These are phyloP conservation scores for Lethocerus indicus DNA, from an alignment of 1,140 invertebrate genomes.

Conservation along the genomic window DNA sequence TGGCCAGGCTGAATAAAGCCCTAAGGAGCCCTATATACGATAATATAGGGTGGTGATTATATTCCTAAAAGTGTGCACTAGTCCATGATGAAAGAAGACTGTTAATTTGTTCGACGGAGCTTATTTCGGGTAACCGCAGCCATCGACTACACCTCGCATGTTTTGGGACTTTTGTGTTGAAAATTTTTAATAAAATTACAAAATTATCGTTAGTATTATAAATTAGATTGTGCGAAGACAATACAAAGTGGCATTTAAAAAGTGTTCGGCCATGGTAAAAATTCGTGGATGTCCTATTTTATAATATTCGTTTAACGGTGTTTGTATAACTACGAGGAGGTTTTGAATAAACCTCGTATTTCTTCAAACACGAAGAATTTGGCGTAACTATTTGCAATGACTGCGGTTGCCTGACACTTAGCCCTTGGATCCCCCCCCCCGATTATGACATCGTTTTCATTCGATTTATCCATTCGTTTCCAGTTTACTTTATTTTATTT, in stretches of 20 bases:
- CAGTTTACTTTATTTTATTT: conserved; percentile 4
- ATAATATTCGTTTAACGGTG: conserved; percentile 4
- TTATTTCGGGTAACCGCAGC: conserved; percentile 3
- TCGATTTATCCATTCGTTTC: conserved; percentile 1
- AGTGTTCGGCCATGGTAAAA: conserved; percentile 10
- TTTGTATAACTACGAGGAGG: neutral
- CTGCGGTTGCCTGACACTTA: neutral
- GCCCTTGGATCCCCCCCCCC: neutral
- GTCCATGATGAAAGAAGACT: conserved; percentile 18
- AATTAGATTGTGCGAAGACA: conserved; percentile 15
- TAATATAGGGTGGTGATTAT: conserved; percentile 11
- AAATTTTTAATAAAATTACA: conserved; percentile 9
- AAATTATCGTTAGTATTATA: conserved; percentile 10
- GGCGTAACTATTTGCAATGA: conserved; percentile 1
- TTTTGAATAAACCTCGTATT: conserved; percentile 3
- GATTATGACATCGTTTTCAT: no score
- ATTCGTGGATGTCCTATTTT: conserved; percentile 11
- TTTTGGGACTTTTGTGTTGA: conserved; percentile 13
- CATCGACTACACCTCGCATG: conserved; percentile 15
- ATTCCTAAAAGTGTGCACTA: conserved; percentile 17
- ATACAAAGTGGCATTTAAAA: conserved; percentile 11
- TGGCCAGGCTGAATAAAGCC: conserved; percentile 6
- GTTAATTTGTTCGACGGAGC: conserved; percentile 9
- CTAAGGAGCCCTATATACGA: no score
- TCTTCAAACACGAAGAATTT: conserved; percentile 6